Conservation (phyloP, 2,797 vertebrate species). For the Hyperoplus lanceolatus region DNA sequence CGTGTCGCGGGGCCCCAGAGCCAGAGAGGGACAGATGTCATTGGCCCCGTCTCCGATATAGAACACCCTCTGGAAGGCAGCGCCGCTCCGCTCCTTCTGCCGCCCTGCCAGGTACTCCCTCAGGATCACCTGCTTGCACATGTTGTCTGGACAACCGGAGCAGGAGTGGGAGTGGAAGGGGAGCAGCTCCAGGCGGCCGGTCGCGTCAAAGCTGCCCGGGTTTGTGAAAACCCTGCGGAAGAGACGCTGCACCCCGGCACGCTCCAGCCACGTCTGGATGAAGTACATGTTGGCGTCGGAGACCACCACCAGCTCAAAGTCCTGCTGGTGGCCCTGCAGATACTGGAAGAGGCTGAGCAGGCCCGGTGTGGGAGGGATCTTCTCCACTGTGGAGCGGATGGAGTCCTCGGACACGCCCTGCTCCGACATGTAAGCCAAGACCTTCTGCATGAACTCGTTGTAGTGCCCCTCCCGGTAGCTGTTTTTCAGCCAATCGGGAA, state of each 20-base stretch:
- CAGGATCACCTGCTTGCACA: constrained; percentile 95
- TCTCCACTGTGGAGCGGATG: constrained; percentile 85
- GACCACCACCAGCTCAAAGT: constrained; percentile 91
- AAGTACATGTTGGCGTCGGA: constrained; percentile 95
- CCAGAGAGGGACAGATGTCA: constrained; percentile 90
- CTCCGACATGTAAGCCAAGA: constrained; percentile 90
- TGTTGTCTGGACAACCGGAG: constrained; percentile 91
- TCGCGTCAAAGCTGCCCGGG: constrained; percentile 85
- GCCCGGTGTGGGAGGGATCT: constrained; percentile 89
- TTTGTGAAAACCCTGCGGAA: constrained; percentile 94
- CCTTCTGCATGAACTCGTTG: constrained; percentile 90
- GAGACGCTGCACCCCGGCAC: constrained; percentile 80
- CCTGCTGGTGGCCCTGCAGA: constrained; percentile 84
- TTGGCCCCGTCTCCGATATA: constrained; percentile 95
- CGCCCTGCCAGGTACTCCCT: constrained; percentile 87
- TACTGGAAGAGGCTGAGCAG: constrained; percentile 88
- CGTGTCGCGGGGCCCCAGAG: constrained; percentile 86
- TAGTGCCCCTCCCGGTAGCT: constrained; percentile 88
- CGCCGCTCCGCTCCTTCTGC: constrained; percentile 83
- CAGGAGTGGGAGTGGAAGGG: constrained; percentile 94
- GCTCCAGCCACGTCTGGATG: constrained; percentile 88
- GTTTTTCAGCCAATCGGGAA: constrained; percentile 87
- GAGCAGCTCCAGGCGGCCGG: constrained; percentile 86
- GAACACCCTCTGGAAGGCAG: constrained; percentile 89
- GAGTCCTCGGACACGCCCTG: constrained; percentile 86